Evolutionary conservation across 1,140 invertebrate species (phyloP), one percentile per base, ranked within the genome.

Genomic region (Atta texana): DNA sequence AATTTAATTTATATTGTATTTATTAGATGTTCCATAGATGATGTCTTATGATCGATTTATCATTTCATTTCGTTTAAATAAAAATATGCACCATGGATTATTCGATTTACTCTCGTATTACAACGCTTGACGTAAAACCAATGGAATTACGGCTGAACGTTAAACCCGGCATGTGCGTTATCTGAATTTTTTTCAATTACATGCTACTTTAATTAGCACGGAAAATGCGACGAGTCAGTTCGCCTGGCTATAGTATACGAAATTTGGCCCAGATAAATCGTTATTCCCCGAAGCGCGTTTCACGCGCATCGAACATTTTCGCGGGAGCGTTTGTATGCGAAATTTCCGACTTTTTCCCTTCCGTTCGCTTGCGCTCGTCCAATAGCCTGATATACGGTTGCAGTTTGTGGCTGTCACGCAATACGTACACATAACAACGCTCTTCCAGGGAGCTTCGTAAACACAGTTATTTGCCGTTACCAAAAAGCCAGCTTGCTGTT

Each of bases 131-230:
- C 80, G 24, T 84, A 49, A 84, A 84, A 84, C 44, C 80, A 69
- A 75, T 84, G 69, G 69, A 75, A 61, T 84, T 84, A 84, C 69
- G 68, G 69, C 18, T 24, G 68, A 75, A 18, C 69, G 80, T 75
- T 84, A 75, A 74, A 84, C 69, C 69, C 44, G 69, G 55, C 24
- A 75, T 51, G 80, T 63, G 69, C 68, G 55, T 84, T 75, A 75
- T 84, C 55, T 34, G 81, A 89, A 88, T 86, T 89, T 89, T 44
- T 89, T 89, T 89, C 87, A 89, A 89, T 89, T 89, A 86, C 53
- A 66, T 51, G 69, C 66, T 57, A 55, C 57, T 88, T 86, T 89
- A 86, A 89, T 89, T 89, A 85, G 82, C 68, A 59, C 81, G 87
- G 74, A 39, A 89, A 89, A 89, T 86, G 76, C 75, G 68, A 88